Evolutionary conservation across 2,888 invertebrate species (phyloP), one percentile per base, ranked within the genome.

Genomic region (Elysia crispata): DNA sequence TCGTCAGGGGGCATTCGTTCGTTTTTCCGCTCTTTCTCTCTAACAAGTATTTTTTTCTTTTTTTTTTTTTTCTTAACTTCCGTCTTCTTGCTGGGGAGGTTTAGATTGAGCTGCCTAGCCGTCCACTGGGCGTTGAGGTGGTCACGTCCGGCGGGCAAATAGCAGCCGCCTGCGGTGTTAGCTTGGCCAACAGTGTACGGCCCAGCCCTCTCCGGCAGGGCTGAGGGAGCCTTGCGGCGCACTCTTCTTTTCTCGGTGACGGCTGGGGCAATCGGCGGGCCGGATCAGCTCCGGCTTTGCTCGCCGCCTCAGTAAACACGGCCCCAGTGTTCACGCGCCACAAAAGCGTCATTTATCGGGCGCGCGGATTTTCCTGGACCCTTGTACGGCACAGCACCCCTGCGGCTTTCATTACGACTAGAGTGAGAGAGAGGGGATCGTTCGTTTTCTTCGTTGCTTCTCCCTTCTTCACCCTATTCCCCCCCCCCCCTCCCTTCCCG

Each of bases 291-390:
- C 25, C 41, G 31, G 79, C 79, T 74, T 79, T 79, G 31, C 74
- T 66, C 74, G 79, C n/a, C 79, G 79, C 79, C 70, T 54, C 31
- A 50, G 79, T 67, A 79, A 79, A 79, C 78, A 79, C 60, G 25
- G 74, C 67, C 74, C 18, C 74, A 54, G 69, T 66, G 74, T 79
- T 79, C 79, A 64, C 74, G 57, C 73, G 79, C 79, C 74, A 74
- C 73, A 75, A 73, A 50, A 66, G 66, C 79, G 74, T 74, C 74
- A 66, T 73, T 74, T 73, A 79, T 79, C 79, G 57, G 79, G 79
- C 74, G 79, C 31, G 66, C 64, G 50, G 74, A 57, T 79, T 74
- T 74, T 54, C 23, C 30, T n/a, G 70, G 41, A 60, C 72, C 77
- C 72, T 72, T 54, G 31, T 25, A 69, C 49, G 31, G 41, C 25